Evolutionary conservation across 2,797 vertebrate genomes (phyloP), one percentile per base, ranked within the genome.

Genomic region (Ctenopoma kingsleyae): DNA sequence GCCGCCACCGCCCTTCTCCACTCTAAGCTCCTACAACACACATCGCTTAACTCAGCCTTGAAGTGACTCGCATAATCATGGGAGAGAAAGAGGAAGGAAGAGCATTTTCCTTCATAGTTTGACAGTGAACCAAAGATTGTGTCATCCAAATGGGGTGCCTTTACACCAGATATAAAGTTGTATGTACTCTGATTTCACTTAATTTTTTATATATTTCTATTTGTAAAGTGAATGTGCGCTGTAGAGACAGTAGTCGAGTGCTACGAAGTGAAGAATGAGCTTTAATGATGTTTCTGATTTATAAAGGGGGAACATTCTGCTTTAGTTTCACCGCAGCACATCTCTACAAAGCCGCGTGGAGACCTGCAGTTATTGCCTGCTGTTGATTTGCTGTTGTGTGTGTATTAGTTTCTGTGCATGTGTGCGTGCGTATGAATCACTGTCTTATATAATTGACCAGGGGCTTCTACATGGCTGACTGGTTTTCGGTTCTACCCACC

Each of bases 381-480:
- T 71, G 72, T 72, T 80, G 67, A 81, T 72, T 49, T 64, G 56
- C 54, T 76, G 43, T 53, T 41, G 23, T 20, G 41, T 23, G 51
- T 30, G 25, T 69, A 38, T 71, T 53, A 49, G 35, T 52, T 44
- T 35, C 49, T 48, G 48, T 43, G 51, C 52, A 69, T 67, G 36
- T 48, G 48, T 43, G 55, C 49, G 69, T 67, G 36, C 72, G 30
- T 59, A 13, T 81, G 86, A 86, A 77, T 84, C 74, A 82, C 76
- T 84, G 83, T 83, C 85, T 92, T 92, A 86, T 86, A 86, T 92
- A 90, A 92, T 90, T 89, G 87, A 84, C 90, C 82, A 54, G 80
- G 58, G 79, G 85, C 81, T 80, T 66, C 68, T 82, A 64, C 82
- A 89, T 83, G 90, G 89, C 69, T 90, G 82, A 83, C 76, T 90